phyloP scores from a whole-genome alignment of 1,140 invertebrate genomes.

The Chironomus tepperi region DNA sequence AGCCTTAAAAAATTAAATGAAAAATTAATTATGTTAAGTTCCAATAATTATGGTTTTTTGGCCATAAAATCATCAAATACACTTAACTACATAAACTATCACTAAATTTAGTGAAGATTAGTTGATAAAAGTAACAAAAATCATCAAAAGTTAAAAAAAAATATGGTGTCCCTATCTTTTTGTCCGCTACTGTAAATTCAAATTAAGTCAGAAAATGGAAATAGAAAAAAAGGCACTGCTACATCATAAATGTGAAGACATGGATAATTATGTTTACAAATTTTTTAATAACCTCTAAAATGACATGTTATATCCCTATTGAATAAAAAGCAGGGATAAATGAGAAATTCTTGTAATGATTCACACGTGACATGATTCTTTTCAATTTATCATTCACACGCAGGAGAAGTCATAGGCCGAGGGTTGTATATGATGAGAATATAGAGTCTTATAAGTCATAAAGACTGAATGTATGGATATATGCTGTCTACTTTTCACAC shows the following conservation, averaged over 20 bases:
- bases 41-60: no score
- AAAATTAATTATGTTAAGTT: no score
- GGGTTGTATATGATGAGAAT: constrained; percentile 6
- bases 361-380: constrained; percentile 5
- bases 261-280: constrained; percentile 6
- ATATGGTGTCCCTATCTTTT: no score
- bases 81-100: no score
- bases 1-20: no score
- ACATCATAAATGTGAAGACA: not conserved
- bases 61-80: no score
- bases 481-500: not conserved
- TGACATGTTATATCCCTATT: not conserved
- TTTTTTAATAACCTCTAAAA: constrained; percentile 14
- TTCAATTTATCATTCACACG: not conserved
- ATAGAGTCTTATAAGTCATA: not conserved
- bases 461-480: not conserved
- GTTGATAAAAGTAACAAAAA: no score
- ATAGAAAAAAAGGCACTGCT: not conserved
- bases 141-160: no score
- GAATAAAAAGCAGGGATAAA: not conserved
- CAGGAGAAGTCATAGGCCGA: not conserved
- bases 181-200: not conserved
- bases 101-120: no score
- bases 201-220: not conserved
- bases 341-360: not conserved